Percentiles rank a stretch among this genome's conserved stretches.
Conservation (phyloP, 2,888 invertebrate genomes). For the Geophilus truncorum region DNA sequence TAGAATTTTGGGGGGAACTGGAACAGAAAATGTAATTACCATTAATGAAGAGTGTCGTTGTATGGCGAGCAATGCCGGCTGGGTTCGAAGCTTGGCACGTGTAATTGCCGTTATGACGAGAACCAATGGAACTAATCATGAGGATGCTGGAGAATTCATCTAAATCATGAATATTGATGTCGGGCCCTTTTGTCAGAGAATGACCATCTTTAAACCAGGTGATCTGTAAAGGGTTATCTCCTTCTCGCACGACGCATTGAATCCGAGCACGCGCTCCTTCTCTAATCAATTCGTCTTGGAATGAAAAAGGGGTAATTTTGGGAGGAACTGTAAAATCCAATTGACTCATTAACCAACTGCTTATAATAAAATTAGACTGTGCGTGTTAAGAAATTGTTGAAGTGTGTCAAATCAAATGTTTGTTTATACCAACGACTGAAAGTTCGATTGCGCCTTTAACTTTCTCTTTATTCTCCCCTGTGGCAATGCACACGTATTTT, state of each 20-base stretch:
- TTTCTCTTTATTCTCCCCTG: slow-evolving; percentile 83
- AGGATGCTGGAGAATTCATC: slow-evolving; percentile 45
- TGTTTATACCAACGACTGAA: neutral
- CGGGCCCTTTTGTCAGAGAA: neutral
- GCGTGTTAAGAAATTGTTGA: neutral
- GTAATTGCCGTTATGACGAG: neutral
- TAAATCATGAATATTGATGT: slow-evolving; percentile 38
- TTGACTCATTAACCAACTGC: neutral
- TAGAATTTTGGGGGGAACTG: neutral
- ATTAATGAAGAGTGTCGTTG: neutral
- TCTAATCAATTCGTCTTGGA: neutral
- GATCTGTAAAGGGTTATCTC: slow-evolving; percentile 46
- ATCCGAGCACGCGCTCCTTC: neutral
- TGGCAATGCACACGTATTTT: slow-evolving; percentile 87
- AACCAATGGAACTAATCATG: slow-evolving; percentile 35
- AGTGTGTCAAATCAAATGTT: no score
- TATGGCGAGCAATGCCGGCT: neutral
- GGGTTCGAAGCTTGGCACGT: neutral
- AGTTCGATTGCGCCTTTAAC: slow-evolving; percentile 57
- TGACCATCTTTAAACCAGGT: slow-evolving; percentile 47
- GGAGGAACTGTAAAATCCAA: neutral
- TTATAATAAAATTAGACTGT: neutral
- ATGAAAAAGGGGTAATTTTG: neutral
- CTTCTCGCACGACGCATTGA: slow-evolving; percentile 25
- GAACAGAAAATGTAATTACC: neutral